These are phyloP conservation scores for Alces alces DNA, from an alignment of 2,113 vertebrate species.

Conservation along the genomic window DNA sequence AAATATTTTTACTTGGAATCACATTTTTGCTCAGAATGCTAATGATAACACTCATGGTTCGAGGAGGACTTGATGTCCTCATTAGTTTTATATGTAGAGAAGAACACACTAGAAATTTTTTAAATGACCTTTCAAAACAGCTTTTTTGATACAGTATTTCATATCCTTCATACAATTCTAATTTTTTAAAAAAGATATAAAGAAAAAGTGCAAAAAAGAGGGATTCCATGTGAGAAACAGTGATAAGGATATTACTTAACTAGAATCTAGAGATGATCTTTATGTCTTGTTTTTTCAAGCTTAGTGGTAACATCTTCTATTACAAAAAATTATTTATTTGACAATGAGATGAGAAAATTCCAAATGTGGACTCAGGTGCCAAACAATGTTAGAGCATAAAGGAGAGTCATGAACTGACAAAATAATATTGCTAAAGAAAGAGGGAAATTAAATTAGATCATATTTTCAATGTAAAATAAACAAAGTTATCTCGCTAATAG, in stretches of 20 bases:
- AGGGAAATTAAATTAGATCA: neutral
- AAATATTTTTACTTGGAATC: slow-evolving; percentile 36
- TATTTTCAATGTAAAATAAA: neutral
- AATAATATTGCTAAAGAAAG: neutral
- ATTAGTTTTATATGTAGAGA: neutral
- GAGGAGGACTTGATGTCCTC: neutral
- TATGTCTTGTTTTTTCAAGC: neutral
- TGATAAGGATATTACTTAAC: neutral
- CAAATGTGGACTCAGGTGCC: neutral
- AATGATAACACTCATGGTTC: neutral
- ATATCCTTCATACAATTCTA: neutral
- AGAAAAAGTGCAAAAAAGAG: neutral
- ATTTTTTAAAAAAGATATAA: neutral
- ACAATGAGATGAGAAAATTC: neutral
- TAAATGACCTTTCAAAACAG: neutral
- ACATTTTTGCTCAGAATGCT: neutral
- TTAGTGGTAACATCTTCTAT: neutral
- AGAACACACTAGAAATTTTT: neutral
- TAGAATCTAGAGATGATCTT: neutral
- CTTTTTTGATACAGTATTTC: neutral
- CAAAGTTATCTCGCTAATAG: neutral
- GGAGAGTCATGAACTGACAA: neutral
- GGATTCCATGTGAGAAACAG: neutral
- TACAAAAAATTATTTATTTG: neutral
- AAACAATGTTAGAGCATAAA: neutral